A percentile compares a stretch with the other conserved stretches of the same genome.
Conservation (phyloP, 2,113 vertebrate species). For the Corythaeola cristata region DNA sequence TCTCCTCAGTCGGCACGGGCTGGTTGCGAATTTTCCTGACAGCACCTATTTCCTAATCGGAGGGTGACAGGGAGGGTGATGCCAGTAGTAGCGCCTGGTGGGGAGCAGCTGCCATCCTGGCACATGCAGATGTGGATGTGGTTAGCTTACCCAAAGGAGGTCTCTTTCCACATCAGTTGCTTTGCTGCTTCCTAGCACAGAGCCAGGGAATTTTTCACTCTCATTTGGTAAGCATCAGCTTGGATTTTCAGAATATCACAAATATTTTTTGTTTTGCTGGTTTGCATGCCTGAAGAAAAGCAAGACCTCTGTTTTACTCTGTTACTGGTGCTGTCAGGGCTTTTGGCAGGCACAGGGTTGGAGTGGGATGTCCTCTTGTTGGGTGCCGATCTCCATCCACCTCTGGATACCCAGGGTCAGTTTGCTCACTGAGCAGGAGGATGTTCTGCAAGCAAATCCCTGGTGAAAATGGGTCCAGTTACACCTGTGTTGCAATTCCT, state of each 20-base stretch:
- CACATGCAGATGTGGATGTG: accelerated
- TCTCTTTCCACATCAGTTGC: background rate
- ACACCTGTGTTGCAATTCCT: background rate
- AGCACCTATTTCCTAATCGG: background rate
- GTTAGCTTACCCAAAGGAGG: background rate
- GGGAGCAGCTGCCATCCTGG: accelerated
- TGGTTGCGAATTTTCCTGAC: background rate
- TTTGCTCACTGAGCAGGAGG: accelerated
- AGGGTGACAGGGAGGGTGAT: background rate
- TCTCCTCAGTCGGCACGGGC: accelerated
- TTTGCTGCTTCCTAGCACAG: background rate
- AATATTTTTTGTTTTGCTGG: background rate
- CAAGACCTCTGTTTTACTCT: background rate
- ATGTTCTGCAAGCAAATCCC: background rate
- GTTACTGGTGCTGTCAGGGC: background rate
- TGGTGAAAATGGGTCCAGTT: background rate
- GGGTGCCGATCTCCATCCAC: background rate
- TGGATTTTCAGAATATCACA: background rate
- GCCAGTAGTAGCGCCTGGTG: background rate
- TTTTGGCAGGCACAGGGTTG: background rate
- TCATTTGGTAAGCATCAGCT: accelerated
- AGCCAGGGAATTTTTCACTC: background rate
- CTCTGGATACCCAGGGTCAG: accelerated
- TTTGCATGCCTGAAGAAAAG: background rate
- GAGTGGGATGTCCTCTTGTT: background rate